A percentile compares a stretch with the other conserved stretches of the same genome.
Conservation (phyloP, 2,113 vertebrate species). For the Menura novaehollandiae region DNA sequence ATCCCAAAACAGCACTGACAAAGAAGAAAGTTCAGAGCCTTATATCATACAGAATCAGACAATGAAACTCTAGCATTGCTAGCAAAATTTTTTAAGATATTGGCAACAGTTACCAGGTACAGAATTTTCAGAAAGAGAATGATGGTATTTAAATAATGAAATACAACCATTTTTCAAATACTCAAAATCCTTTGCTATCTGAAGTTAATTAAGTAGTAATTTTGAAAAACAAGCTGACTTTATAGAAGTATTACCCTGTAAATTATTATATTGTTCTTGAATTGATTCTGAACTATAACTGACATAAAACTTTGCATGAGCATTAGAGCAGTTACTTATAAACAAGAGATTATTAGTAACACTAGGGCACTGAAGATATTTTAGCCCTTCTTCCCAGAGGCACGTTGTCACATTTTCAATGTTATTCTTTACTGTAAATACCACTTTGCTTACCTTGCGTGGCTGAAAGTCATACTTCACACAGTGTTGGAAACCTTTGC, state of each 20-base stretch:
- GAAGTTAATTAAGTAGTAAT: background rate
- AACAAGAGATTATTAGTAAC: background rate
- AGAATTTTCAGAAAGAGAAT: background rate
- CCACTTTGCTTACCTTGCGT: constrained; percentile 81
- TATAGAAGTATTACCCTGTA: background rate
- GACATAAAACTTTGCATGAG: background rate
- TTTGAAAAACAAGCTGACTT: background rate
- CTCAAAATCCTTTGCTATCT: background rate
- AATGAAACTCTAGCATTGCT: background rate
- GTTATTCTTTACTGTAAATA: background rate
- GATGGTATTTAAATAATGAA: background rate
- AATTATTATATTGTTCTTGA: background rate
- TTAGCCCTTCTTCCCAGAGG: background rate
- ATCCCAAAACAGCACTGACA: background rate
- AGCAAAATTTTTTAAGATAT: background rate
- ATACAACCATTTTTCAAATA: background rate
- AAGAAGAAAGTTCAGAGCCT: background rate
- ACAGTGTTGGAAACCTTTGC: constrained; percentile 98
- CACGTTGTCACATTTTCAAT: background rate
- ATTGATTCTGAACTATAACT: background rate
- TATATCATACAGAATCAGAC: background rate
- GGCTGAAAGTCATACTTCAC: constrained; percentile 98
- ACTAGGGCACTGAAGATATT: background rate
- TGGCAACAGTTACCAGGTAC: background rate
- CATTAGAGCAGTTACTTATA: background rate